These are phyloP conservation scores for Cheracebus regulus DNA, from an alignment of 2,797 vertebrate genomes.

Conservation along the genomic window DNA sequence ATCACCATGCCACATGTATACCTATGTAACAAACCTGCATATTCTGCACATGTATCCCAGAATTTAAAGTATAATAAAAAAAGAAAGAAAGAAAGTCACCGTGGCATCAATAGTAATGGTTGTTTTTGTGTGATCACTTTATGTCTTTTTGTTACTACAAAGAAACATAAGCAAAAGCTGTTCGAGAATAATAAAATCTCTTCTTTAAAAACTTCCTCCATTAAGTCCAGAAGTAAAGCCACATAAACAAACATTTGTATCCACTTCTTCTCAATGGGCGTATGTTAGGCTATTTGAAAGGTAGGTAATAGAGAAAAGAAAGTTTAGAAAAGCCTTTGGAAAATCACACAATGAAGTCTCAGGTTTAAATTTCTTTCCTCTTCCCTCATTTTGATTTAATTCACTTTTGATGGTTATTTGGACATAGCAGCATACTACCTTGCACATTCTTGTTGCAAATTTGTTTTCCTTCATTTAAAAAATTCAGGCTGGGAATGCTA, in stretches of 20 bases:
- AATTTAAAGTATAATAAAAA: no score
- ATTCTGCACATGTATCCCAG: no score
- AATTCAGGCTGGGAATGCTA: conserved; percentile 13
- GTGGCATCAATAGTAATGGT: neutral
- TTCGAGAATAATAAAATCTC: neutral
- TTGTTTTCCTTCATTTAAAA: conserved; percentile 55
- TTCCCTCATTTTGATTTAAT: neutral
- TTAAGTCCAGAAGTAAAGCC: neutral
- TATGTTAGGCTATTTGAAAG: neutral
- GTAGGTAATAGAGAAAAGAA: neutral
- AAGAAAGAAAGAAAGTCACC: neutral
- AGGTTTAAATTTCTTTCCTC: neutral
- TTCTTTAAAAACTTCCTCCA: neutral
- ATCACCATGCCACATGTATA: no score
- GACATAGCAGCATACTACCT: neutral
- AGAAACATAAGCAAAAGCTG: neutral
- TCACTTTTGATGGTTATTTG: conserved; percentile 41
- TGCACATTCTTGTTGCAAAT: conserved; percentile 3
- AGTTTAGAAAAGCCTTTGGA: conserved; percentile 31
- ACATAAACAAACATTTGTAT: neutral
- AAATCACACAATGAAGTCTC: neutral
- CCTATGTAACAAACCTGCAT: no score
- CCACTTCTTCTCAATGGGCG: neutral
- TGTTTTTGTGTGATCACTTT: neutral
- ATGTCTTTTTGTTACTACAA: neutral